Conservation (phyloP, 2,888 invertebrate species). For the Herminia tarsipennalis region DNA sequence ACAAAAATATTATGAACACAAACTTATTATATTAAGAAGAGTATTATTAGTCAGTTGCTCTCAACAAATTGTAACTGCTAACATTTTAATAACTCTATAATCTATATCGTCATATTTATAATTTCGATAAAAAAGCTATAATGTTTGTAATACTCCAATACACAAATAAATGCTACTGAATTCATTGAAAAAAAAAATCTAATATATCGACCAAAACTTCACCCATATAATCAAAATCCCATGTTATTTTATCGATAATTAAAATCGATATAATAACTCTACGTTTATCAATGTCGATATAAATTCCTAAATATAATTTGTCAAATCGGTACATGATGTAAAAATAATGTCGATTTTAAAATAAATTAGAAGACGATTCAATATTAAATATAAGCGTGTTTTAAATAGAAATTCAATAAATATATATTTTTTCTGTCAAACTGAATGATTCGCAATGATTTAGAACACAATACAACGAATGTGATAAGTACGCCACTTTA, state of each 20-base stretch:
- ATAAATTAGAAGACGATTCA: too few species aligned
- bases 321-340: not conserved
- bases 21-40: conserved; percentile 3
- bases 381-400: too few species aligned
- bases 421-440: too few species aligned
- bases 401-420: too few species aligned
- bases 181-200: too few species aligned
- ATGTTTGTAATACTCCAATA: conserved; percentile 15
- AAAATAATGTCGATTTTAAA: conserved; percentile 1
- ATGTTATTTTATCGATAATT: conserved; percentile 1
- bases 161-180: conserved; percentile 37
- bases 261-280: conserved; percentile 1
- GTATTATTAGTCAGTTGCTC: conserved; percentile 4
- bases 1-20: not conserved
- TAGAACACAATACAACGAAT: too few species aligned
- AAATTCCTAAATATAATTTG: not conserved
- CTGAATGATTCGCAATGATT: too few species aligned
- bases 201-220: conserved; percentile 16
- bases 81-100: conserved; percentile 27
- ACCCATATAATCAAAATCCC: too few species aligned
- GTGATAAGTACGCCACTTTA: too few species aligned
- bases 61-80: conserved; percentile 22
- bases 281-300: conserved; percentile 1
- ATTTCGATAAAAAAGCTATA: conserved; percentile 28
- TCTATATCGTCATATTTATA: conserved; percentile 27